Evolutionary conservation across 2,113 vertebrate genomes (phyloP).

Genomic region (Eurystomus gularis): DNA sequence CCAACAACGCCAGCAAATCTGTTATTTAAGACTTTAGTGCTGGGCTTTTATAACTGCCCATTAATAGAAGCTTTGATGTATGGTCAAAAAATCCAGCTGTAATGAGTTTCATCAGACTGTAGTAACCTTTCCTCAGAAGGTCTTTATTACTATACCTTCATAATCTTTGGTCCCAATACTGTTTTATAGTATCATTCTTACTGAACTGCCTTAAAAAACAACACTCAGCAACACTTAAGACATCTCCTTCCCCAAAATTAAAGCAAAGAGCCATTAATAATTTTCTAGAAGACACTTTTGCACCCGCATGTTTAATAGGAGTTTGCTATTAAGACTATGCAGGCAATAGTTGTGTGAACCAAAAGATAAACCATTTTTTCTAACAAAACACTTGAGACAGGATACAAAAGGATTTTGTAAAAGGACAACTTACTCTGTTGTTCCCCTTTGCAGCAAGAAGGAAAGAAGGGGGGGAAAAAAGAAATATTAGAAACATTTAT

Average conservation of each 20-base stretch:
- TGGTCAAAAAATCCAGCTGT: constrained; percentile 63
- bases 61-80: constrained; percentile 72
- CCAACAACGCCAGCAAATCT: constrained; percentile 70
- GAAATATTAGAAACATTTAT: constrained; percentile 58
- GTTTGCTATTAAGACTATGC: not conserved
- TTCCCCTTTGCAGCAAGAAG: constrained; percentile 71
- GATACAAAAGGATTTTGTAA: not conserved
- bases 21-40: constrained; percentile 69
- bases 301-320: not conserved
- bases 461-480: constrained; percentile 16
- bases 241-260: constrained; percentile 27
- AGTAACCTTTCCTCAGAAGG: constrained; percentile 47
- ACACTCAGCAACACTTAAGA: not conserved
- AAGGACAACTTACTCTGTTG: constrained; percentile 76
- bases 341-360: not conserved
- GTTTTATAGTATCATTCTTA: not conserved
- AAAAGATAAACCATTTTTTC: not conserved
- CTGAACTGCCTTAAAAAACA: constrained; percentile 14
- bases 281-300: not conserved
- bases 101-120: constrained; percentile 58
- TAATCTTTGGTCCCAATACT: constrained; percentile 23
- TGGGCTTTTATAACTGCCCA: constrained; percentile 70
- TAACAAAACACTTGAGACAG: not conserved
- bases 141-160: constrained; percentile 52
- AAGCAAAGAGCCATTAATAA: not conserved